Conservation (phyloP, 2,113 vertebrate genomes). For the Anser brachyrhynchus region DNA sequence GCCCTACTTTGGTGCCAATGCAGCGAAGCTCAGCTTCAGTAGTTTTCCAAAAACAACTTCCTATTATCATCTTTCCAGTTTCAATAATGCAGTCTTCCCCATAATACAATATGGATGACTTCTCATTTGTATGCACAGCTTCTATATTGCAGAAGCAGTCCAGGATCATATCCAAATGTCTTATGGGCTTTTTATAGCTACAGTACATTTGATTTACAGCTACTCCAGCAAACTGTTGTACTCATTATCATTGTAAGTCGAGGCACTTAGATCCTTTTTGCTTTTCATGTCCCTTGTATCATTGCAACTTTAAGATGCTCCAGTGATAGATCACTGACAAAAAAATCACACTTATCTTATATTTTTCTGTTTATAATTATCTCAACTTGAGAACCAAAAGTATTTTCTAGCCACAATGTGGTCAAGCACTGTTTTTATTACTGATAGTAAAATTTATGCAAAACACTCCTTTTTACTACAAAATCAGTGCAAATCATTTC, state of each 20-base stretch:
- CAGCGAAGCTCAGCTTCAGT: conserved; percentile 6
- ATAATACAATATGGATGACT: neutral
- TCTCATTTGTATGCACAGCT: conserved; percentile 57
- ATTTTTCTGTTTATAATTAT: conserved; percentile 46
- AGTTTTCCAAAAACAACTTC: conserved; percentile 33
- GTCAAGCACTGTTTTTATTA: neutral
- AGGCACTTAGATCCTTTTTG: conserved; percentile 51
- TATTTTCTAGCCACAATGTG: neutral
- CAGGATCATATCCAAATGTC: conserved; percentile 62
- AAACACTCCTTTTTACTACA: neutral
- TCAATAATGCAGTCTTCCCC: neutral
- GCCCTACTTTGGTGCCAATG: neutral
- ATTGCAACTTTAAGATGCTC: conserved; percentile 62
- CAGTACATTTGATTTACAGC: conserved; percentile 74
- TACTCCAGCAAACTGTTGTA: conserved; percentile 66
- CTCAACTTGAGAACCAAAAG: neutral
- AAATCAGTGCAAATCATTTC: neutral
- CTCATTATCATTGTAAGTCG: conserved; percentile 65
- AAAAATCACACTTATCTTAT: conserved; percentile 45
- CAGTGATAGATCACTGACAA: conserved; percentile 49
- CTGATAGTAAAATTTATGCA: conserved; percentile 2
- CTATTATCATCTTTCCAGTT: neutral
- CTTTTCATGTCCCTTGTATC: conserved; percentile 46
- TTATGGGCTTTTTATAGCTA: conserved; percentile 64
- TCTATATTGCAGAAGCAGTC: neutral